Conservation (phyloP, 2,888 invertebrate genomes). For the Hydroisotoma schaefferi region DNA sequence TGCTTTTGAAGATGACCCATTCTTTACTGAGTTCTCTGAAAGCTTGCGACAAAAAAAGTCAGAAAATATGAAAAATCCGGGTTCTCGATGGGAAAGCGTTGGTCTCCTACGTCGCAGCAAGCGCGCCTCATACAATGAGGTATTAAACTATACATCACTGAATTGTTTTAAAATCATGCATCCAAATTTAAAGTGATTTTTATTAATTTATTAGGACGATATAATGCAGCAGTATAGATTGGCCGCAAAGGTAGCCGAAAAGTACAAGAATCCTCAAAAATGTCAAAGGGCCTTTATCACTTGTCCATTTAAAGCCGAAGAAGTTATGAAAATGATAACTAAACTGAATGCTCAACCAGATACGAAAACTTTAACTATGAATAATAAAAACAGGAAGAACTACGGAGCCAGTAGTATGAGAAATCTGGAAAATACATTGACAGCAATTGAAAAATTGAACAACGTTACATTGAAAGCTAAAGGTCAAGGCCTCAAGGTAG, state of each 20-base stretch:
- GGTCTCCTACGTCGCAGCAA: neutral
- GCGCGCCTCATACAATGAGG: neutral
- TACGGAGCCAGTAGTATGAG: slow-evolving; percentile 5
- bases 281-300: slow-evolving; percentile 3
- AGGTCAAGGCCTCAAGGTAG: slow-evolving; percentile 13
- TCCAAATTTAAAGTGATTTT: slow-evolving; percentile 2
- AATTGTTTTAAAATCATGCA: neutral
- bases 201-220: slow-evolving; percentile 12
- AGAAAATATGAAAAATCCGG: no score
- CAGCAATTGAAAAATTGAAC: slow-evolving; percentile 31
- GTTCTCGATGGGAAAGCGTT: neutral
- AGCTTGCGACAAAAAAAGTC: neutral
- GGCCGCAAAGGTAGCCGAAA: slow-evolving; percentile 27
- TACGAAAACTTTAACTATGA: neutral
- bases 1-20: slow-evolving; percentile 31
- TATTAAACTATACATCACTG: neutral
- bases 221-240: slow-evolving; percentile 20
- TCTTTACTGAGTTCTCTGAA: slow-evolving; percentile 21
- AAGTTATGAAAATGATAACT: slow-evolving; percentile 8
- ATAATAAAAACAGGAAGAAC: neutral
- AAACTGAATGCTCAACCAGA: neutral
- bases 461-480: slow-evolving; percentile 19
- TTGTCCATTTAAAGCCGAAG: slow-evolving; percentile 5
- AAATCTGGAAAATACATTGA: slow-evolving; percentile 20
- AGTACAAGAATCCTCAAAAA: slow-evolving; percentile 15